phyloP scores from a whole-genome alignment of 2,797 vertebrate genomes.

The Antrozous pallidus region DNA sequence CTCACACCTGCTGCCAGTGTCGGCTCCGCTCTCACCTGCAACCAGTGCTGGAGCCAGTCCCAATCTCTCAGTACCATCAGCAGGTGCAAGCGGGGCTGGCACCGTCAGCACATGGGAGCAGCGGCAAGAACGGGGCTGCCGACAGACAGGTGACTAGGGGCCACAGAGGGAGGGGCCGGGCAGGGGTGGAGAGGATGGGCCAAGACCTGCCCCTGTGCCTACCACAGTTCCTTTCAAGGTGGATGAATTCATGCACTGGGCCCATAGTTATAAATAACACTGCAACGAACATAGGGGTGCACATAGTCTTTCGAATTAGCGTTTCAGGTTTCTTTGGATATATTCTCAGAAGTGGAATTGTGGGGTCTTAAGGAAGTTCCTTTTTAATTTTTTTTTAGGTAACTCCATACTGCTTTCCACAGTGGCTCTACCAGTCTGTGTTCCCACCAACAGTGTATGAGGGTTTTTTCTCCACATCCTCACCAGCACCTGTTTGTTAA shows the following conservation, averaged over 20 bases:
- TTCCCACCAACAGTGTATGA: neutral
- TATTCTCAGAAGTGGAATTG: neutral
- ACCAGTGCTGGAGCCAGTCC: accelerated
- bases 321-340: neutral
- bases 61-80: too few species aligned
- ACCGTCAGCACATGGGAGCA: accelerated
- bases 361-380: neutral
- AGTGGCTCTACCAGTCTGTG: neutral
- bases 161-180: too few species aligned
- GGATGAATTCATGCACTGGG: too few species aligned
- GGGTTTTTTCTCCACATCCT: neutral
- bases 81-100: too few species aligned
- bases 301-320: neutral
- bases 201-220: too few species aligned
- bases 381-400: neutral
- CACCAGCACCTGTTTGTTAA: neutral
- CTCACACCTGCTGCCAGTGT: too few species aligned
- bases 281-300: neutral
- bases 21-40: too few species aligned
- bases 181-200: too few species aligned
- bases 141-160: too few species aligned
- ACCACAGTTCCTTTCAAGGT: too few species aligned
- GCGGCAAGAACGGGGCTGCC: too few species aligned
- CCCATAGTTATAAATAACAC: neutral
- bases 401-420: neutral